A percentile compares a stretch with the other conserved stretches of the same genome.
phyloP scores from a whole-genome alignment of 2,797 vertebrate genomes.

The Lutjanus argentimaculatus region DNA sequence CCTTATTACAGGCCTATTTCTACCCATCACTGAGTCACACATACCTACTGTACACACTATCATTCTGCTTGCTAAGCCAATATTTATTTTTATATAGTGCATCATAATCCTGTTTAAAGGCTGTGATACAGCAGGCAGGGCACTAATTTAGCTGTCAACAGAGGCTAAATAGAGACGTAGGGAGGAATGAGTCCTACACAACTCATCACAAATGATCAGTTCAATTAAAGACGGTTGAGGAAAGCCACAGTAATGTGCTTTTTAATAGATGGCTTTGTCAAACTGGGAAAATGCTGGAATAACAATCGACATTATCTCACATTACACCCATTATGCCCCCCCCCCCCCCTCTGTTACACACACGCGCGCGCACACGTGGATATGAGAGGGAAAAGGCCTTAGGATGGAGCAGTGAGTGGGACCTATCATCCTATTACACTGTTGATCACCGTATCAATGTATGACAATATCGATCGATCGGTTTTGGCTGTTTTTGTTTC shows the following conservation, averaged over 20 bases:
- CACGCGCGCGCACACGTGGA: neutral
- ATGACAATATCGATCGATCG: conserved; percentile 21
- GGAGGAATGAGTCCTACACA: neutral
- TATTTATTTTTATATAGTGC: conserved; percentile 50
- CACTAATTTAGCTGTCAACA: conserved; percentile 33
- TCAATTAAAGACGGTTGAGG: neutral
- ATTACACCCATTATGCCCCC: conserved; percentile 6
- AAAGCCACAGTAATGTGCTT: neutral
- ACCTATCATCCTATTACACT: neutral
- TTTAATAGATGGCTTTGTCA: conserved; percentile 3
- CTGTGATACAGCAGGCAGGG: conserved; percentile 14
- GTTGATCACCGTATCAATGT: conserved; percentile 39
- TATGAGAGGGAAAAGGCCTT: neutral
- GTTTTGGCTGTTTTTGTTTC: conserved; percentile 38
- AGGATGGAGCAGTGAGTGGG: neutral
- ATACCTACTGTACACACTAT: neutral
- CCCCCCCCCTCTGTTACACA: neutral
- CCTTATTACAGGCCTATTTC: conserved; percentile 26
- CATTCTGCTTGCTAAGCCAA: conserved; percentile 3
- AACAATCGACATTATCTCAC: conserved; percentile 17
- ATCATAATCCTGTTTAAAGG: conserved; percentile 45
- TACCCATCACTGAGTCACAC: conserved; percentile 10
- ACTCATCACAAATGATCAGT: conserved; percentile 1
- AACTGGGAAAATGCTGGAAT: conserved; percentile 3
- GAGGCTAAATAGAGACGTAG: conserved; percentile 15